Evolutionary conservation across 2,888 invertebrate species (phyloP), one percentile per base, ranked within the genome.

Genomic region (Megamerina dolium): DNA sequence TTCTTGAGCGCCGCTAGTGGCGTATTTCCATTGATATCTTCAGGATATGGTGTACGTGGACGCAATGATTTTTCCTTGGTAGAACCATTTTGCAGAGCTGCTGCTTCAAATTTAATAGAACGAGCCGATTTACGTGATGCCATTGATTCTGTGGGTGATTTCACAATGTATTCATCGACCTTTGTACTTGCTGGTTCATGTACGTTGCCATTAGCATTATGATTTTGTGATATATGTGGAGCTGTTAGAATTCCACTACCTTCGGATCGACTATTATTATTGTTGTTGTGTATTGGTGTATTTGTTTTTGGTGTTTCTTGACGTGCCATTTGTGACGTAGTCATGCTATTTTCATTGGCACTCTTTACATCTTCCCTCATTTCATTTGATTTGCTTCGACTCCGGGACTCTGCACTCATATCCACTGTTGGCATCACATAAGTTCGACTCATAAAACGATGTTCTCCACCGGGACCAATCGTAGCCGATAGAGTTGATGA

Each of bases 41-140:
- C 67, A 2, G 70, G 70, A 27, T 63, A 70, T 1, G 70, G 70
- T 3, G 70, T 70, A 16, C 54, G 59, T 1, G 70, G 68, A 8
- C 70, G 64, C 10, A 61, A 37, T 5, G 56, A 51, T 17, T 60
- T 61, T 3, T 62, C 62, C 31, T 41, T 41, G 14, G 38, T 26
- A 6, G 43, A 20, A 29, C 14, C 32, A 40, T 46, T 51, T 8
- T 45, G 21, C 10, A 58, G 13, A 34, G 58, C 43, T 17, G 36
- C 45, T 42, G 54, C 37, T 43, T 59, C 51, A 26, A 60, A 57
- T 31, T 59, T 57, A 16, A 61, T 46, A 1, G 62, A 61, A 18
- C 48, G 49, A 3, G 40, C 34, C 2, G 61, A 61, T 14, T 52
- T 58, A 4, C 48, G 56, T 1, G 64, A 62, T 31, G 47, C 54